These are phyloP conservation scores for Leucoma salicis DNA, from an alignment of 2,888 invertebrate genomes.

Conservation along the genomic window DNA sequence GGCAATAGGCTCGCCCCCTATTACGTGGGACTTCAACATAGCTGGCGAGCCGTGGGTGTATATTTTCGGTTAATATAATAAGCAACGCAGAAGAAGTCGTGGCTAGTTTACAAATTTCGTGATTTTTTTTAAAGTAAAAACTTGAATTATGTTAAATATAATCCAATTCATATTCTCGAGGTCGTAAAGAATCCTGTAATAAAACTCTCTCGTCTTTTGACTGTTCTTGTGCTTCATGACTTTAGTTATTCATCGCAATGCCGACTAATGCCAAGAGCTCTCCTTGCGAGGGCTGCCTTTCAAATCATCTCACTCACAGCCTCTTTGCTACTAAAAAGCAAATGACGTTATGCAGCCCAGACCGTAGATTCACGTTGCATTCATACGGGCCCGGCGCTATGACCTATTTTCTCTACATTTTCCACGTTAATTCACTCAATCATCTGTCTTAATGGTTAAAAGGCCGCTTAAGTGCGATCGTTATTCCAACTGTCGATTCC, in stretches of 20 bases:
- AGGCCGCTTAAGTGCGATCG: conserved; percentile 25
- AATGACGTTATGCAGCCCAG: conserved; percentile 42
- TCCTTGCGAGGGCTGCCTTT: conserved; percentile 38
- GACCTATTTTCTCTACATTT: conserved; percentile 45
- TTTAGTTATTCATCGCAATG: conserved; percentile 43
- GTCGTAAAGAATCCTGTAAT: conserved; percentile 15
- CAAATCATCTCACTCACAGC: conserved; percentile 37
- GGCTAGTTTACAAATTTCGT: too few relatives aligned
- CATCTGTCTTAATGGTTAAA: conserved; percentile 37
- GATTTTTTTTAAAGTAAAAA: too few relatives aligned
- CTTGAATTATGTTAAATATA: neutral
- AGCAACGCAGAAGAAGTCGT: too few relatives aligned
- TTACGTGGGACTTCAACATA: too few relatives aligned
- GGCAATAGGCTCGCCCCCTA: too few relatives aligned
- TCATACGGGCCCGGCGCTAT: conserved; percentile 31
- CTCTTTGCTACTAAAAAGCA: conserved; percentile 45
- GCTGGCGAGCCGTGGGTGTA: too few relatives aligned
- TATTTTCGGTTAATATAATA: too few relatives aligned
- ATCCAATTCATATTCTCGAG: neutral
- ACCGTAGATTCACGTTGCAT: conserved; percentile 32
- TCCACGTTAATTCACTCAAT: conserved; percentile 42
- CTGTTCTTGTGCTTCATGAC: conserved; percentile 26
- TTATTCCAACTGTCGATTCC: conserved; percentile 26
- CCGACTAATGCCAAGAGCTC: conserved; percentile 46
- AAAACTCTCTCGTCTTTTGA: conserved; percentile 31